These are phyloP conservation scores for Dipodomys spectabilis DNA, from an alignment of 2,113 vertebrate genomes.

Conservation along the genomic window DNA sequence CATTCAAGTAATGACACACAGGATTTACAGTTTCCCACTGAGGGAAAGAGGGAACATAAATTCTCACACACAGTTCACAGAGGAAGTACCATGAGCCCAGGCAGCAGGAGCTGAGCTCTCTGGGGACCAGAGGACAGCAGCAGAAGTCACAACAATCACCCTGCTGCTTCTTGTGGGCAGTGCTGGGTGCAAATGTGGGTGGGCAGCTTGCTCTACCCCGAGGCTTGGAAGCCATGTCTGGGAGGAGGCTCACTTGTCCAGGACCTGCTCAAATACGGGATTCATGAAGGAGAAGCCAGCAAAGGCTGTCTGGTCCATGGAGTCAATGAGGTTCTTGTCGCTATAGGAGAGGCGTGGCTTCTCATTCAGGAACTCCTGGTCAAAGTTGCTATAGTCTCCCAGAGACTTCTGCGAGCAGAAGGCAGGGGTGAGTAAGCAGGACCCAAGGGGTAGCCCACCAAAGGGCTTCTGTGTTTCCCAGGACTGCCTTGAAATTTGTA, in stretches of 20 bases:
- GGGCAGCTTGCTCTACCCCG: background rate
- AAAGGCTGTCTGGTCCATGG: conserved; percentile 97
- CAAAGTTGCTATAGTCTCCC: conserved; percentile 97
- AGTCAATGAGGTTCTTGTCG: conserved; percentile 97
- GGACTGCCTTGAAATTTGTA: background rate
- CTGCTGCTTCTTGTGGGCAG: conserved; percentile 21
- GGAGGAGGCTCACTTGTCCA: conserved; percentile 89
- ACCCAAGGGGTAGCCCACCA: background rate
- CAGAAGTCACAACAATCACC: conserved; percentile 55
- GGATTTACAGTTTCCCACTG: conserved; percentile 87
- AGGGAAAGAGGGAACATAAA: conserved; percentile 80
- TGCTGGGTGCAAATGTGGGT: background rate
- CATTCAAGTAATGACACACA: conserved; percentile 92
- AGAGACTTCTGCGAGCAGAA: conserved; percentile 90
- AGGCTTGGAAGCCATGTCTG: background rate
- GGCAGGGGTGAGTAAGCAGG: background rate
- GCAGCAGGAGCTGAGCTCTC: conserved; percentile 72
- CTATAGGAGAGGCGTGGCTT: conserved; percentile 95
- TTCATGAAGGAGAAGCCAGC: conserved; percentile 97
- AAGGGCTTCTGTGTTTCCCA: background rate
- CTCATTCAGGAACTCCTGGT: conserved; percentile 97
- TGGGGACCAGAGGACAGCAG: conserved; percentile 44
- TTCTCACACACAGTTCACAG: conserved; percentile 85
- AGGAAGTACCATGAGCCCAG: conserved; percentile 78
- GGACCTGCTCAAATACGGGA: conserved; percentile 92